Evolutionary conservation across 2,888 invertebrate species (phyloP).

Genomic region (Metalampra italica): DNA sequence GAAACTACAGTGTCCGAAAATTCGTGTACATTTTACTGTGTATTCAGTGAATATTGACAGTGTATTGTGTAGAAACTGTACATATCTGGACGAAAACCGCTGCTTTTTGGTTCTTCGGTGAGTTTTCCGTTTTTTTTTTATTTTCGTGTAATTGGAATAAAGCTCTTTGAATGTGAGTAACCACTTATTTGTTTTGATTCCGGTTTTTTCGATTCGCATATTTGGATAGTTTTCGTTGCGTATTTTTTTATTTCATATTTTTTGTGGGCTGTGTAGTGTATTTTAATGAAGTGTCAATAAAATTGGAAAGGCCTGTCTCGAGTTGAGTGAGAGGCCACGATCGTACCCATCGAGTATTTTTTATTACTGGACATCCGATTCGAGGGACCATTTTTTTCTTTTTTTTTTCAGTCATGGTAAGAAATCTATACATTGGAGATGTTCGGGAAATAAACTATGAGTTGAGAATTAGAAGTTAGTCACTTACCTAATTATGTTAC

Average conservation of each 20-base stretch:
- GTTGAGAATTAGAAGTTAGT: no score
- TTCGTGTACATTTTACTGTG: constrained; percentile 3
- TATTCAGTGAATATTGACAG: no score
- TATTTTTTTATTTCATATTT: constrained; percentile 2
- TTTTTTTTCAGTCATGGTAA: no score
- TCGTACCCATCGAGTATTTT: neutral
- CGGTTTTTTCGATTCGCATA: constrained; percentile 4
- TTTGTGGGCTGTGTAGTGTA: neutral
- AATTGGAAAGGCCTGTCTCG: neutral
- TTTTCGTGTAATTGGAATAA: neutral
- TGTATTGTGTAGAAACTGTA: constrained; percentile 2
- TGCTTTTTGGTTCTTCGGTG: neutral
- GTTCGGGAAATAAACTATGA: no score
- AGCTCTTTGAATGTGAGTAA: constrained; percentile 2
- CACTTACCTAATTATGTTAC: no score
- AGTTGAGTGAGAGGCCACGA: neutral
- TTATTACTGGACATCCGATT: neutral
- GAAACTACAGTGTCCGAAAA: constrained; percentile 5
- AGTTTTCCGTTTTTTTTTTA: neutral
- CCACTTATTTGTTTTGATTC: constrained; percentile 9
- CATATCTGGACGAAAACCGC: neutral
- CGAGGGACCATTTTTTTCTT: neutral
- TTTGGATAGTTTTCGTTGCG: constrained; percentile 9
- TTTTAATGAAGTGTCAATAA: constrained; percentile 1
- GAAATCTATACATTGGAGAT: no score